Percentiles rank a stretch among this genome's conserved stretches.
phyloP scores from a whole-genome alignment of 2,113 vertebrate species.

The Pseudopipra pipra region DNA sequence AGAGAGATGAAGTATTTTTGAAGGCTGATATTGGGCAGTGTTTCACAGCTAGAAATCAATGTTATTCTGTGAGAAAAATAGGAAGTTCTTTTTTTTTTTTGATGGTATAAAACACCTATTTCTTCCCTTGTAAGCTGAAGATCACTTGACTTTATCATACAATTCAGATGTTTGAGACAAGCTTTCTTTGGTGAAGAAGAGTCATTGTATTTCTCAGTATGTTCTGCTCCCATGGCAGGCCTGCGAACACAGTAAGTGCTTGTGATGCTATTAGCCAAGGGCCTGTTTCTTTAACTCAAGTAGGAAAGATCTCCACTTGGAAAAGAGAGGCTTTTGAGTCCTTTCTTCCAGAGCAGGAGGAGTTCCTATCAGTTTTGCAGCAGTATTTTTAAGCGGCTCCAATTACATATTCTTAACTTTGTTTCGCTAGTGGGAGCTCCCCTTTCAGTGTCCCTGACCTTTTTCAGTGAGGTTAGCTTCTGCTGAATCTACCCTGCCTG shows the following conservation, averaged over 20 bases:
- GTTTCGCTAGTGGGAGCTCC: background rate
- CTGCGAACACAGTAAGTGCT: background rate
- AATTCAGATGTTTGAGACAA: background rate
- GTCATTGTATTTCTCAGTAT: background rate
- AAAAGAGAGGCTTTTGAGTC: constrained; percentile 2
- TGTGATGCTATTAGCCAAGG: background rate
- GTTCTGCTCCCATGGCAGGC: background rate
- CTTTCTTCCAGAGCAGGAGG: background rate
- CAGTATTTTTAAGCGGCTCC: background rate
- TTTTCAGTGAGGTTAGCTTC: background rate
- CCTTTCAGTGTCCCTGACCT: background rate
- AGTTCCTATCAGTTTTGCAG: background rate
- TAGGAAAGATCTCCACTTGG: background rate
- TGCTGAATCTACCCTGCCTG: background rate
- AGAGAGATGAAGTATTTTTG: background rate
- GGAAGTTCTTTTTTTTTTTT: background rate
- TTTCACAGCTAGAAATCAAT: background rate
- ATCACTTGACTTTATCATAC: background rate
- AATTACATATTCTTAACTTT: background rate
- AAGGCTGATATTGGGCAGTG: background rate
- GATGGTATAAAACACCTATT: background rate
- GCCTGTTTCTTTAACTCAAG: constrained; percentile 2
- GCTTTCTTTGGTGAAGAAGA: background rate
- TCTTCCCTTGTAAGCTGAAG: background rate
- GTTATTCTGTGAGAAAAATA: background rate